phyloP scores from a whole-genome alignment of 2,797 vertebrate species.

The Rhabdomys pumilio region DNA sequence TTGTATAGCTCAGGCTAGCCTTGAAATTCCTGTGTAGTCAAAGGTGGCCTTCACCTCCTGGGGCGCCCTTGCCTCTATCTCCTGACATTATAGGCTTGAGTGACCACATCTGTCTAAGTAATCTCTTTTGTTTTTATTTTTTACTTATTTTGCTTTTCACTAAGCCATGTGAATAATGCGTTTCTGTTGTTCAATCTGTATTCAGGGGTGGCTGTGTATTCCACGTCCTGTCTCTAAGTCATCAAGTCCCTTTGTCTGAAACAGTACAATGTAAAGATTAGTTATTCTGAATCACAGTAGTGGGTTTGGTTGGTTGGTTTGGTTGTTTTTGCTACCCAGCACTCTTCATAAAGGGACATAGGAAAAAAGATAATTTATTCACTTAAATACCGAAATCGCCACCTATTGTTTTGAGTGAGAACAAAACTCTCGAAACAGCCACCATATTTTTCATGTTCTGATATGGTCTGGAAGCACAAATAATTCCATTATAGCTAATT shows the following conservation, averaged over 20 bases:
- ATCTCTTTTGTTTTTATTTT: conserved; percentile 25
- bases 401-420: conserved; percentile 48
- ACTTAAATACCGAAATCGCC: conserved; percentile 32
- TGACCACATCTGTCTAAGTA: background rate
- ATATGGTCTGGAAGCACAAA: conserved; percentile 46
- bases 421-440: conserved; percentile 22
- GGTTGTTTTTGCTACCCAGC: conserved; percentile 6
- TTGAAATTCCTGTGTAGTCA: background rate
- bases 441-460: conserved; percentile 44
- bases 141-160: conserved; percentile 47
- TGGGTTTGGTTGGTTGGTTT: background rate
- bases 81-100: background rate
- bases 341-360: conserved; percentile 29
- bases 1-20: background rate
- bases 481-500: conserved; percentile 57
- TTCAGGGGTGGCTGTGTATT: background rate
- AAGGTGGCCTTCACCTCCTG: background rate
- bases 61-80: background rate
- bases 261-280: background rate
- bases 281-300: background rate
- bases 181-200: background rate
- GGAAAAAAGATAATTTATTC: conserved; percentile 45
- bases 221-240: background rate
- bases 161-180: background rate
- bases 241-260: background rate